phyloP scores from a whole-genome alignment of 1,140 invertebrate genomes.

The Rhopalosiphum maidis region DNA sequence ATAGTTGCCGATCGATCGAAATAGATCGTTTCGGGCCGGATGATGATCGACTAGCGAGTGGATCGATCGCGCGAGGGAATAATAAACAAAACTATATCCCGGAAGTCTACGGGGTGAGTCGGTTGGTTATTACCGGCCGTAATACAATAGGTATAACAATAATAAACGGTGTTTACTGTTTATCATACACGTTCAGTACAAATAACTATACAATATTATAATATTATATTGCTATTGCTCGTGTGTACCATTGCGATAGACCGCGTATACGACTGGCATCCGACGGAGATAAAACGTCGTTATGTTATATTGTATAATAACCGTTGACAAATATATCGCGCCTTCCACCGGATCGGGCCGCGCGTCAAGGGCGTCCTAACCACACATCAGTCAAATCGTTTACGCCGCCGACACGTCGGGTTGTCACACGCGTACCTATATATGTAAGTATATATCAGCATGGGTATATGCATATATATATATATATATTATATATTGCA shows the following conservation, averaged over 20 bases:
- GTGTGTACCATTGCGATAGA: not conserved
- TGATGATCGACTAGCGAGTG: not conserved
- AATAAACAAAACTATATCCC: not conserved
- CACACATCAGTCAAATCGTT: constrained; percentile 21
- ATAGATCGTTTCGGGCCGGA: not conserved
- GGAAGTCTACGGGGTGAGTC: not conserved
- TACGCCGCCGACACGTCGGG: not conserved
- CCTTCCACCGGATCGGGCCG: not conserved
- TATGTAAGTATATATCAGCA: not conserved
- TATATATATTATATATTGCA: not conserved
- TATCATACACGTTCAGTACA: not conserved
- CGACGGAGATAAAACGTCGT: not conserved
- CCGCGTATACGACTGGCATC: not conserved
- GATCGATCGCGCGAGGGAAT: not conserved
- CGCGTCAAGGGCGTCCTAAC: constrained; percentile 33
- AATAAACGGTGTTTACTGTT: not conserved
- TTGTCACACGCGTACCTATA: not conserved
- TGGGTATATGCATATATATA: not conserved
- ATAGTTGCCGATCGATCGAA: not conserved
- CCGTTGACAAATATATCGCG: constrained; percentile 12
- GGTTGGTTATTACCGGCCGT: not conserved
- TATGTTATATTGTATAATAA: not conserved
- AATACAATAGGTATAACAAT: not conserved
- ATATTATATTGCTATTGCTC: not conserved
- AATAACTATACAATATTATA: not conserved